Conservation (phyloP, 2,888 invertebrate genomes). For the Eumerus sabulonum region DNA sequence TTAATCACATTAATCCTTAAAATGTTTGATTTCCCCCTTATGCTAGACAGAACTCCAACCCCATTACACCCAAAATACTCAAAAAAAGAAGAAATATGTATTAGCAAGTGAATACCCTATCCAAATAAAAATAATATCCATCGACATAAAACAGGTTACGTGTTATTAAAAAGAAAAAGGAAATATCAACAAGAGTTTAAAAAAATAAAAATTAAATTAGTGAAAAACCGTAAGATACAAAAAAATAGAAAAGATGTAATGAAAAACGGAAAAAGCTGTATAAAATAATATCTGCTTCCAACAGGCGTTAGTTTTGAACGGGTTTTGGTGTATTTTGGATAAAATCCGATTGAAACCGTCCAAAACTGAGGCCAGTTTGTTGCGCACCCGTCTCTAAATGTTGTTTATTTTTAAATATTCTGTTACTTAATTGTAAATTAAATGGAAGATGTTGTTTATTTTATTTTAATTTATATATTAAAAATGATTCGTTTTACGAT, state of each 20-base stretch:
- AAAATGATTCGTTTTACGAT: constrained; percentile 13
- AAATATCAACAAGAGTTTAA: constrained; percentile 7
- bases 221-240: neutral
- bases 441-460: constrained; percentile 20
- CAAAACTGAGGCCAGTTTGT: constrained; percentile 79
- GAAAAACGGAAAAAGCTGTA: constrained; percentile 32
- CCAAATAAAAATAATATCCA: constrained; percentile 20
- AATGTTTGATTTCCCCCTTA: constrained; percentile 20
- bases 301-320: constrained; percentile 79
- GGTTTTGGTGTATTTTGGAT: constrained; percentile 79
- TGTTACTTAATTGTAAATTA: constrained; percentile 26
- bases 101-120: constrained; percentile 56
- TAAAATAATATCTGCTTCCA: constrained; percentile 69
- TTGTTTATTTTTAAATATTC: constrained; percentile 32
- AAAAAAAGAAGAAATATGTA: constrained; percentile 19
- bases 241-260: constrained; percentile 27
- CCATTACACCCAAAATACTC: constrained; percentile 17
- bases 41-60: constrained; percentile 51
- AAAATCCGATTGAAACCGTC: constrained; percentile 79
- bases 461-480: constrained; percentile 12
- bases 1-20: too few relatives aligned
- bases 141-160: constrained; percentile 59
- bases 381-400: constrained; percentile 71
- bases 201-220: neutral
- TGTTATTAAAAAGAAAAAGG: constrained; percentile 44